Base-by-base conservation (phyloP, 2,797 vertebrate species). In the Acanthornis magna region DNA sequence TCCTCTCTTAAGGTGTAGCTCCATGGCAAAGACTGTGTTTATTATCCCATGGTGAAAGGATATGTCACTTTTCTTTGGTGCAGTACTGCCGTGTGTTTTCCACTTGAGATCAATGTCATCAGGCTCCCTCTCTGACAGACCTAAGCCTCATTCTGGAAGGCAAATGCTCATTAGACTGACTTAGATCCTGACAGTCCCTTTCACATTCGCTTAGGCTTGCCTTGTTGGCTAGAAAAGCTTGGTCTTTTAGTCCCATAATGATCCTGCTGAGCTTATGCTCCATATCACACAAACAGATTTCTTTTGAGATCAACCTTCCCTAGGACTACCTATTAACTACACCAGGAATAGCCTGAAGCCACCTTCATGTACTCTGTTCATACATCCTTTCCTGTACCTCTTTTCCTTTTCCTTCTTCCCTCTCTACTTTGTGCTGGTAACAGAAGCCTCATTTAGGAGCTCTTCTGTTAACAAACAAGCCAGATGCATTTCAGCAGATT, bases 201-300 rank as follows among this genome's bases (percentile, higher is more conserved):
- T 43, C 16, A 43, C n/a, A 25, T 72, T 67, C 15, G 30, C 34
- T 76, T 72, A 42, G 26, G 18, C 47, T 22, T 75, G 27, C 45
- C 38, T 5, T 38, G 61, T 36, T 36, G 36, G 40, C 74, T 74
- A 40, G 42, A 57, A 48, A 65, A 76, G 6, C 63, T 81, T 2
- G 0, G 19, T 67, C 13, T 50, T 74, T 45, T n/a, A 50, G 25
- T 30, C 50, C 21, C 73, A 3, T 34, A 34, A 57, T 54, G 47
- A 27, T 55, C 47, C 32, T 58, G 32, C 38, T 60, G 45, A 63
- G 30, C 36, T 71, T 72, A 32, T 11, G 13, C 21, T 77, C 29
- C 3, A 0, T 36, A 58, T 57, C 1, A 7, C 2, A 13, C n/a
- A 45, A 42, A 11, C 18, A 13, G 47, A 22, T 5, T 51, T 36